Percentiles rank a stretch among this genome's conserved stretches.
Evolutionary conservation across 2,888 invertebrate genomes (phyloP).

Genomic region (Uropetala carovei): DNA sequence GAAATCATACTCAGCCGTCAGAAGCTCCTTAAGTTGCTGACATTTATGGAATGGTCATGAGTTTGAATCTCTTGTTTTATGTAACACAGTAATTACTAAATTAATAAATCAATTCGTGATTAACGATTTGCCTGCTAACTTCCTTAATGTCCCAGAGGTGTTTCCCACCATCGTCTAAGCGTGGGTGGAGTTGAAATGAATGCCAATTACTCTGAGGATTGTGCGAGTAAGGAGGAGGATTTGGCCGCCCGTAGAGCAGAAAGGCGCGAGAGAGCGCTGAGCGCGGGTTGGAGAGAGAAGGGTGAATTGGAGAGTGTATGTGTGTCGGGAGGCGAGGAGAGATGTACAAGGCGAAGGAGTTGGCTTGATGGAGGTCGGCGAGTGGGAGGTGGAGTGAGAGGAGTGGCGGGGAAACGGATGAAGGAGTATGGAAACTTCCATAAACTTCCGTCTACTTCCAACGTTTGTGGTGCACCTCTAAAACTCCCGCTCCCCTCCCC

Average conservation of each 20-base stretch:
- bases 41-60: neutral
- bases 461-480: slow-evolving; percentile 42
- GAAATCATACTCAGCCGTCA: no score
- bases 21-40: no score
- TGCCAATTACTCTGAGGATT: neutral
- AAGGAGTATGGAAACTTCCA: slow-evolving; percentile 2
- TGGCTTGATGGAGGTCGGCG: neutral
- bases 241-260: neutral
- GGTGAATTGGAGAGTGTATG: neutral
- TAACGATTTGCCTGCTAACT: neutral
- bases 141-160: neutral
- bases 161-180: neutral
- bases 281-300: neutral
- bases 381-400: neutral
- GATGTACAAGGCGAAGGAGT: neutral
- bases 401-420: neutral
- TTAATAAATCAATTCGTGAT: slow-evolving; percentile 9
- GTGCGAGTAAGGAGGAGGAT: neutral
- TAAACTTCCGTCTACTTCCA: slow-evolving; percentile 37
- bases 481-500: neutral
- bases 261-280: neutral
- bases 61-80: neutral
- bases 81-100: neutral
- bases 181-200: neutral
- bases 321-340: neutral